phyloP scores from a whole-genome alignment of 1,140 invertebrate genomes.

The Drosophila parabipectinata region DNA sequence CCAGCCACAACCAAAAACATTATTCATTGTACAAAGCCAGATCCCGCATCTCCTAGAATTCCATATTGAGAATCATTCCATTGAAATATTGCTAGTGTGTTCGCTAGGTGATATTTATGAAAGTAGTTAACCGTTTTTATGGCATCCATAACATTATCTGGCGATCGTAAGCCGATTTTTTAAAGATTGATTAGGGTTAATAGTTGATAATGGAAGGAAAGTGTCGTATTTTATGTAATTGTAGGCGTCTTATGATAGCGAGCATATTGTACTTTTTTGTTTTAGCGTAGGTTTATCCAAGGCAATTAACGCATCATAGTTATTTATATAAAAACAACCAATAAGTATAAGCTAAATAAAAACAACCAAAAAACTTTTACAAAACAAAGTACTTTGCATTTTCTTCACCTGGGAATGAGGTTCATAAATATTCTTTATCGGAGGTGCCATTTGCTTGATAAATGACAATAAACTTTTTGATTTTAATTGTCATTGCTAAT shows the following conservation, averaged over 20 bases:
- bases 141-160: constrained; percentile 51
- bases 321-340: constrained; percentile 21
- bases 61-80: constrained; percentile 50
- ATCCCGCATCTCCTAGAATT: constrained; percentile 26
- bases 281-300: constrained; percentile 24
- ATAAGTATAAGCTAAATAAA: constrained; percentile 23
- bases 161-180: constrained; percentile 24
- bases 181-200: constrained; percentile 50
- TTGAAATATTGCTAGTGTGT: constrained; percentile 27
- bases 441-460: background rate
- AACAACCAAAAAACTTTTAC: constrained; percentile 8
- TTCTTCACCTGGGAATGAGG: background rate
- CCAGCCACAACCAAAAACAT: constrained; percentile 50
- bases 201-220: constrained; percentile 35
- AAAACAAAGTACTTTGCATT: background rate
- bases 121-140: constrained; percentile 41
- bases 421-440: background rate
- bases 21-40: constrained; percentile 42
- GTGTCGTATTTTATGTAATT: constrained; percentile 37
- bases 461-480: background rate
- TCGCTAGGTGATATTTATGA: constrained; percentile 45
- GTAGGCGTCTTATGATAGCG: constrained; percentile 14
- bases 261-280: constrained; percentile 36
- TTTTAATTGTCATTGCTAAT: background rate
- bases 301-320: constrained; percentile 23